Conservation (phyloP, 2,113 vertebrate species). For the Neodontobutis hainanensis region DNA sequence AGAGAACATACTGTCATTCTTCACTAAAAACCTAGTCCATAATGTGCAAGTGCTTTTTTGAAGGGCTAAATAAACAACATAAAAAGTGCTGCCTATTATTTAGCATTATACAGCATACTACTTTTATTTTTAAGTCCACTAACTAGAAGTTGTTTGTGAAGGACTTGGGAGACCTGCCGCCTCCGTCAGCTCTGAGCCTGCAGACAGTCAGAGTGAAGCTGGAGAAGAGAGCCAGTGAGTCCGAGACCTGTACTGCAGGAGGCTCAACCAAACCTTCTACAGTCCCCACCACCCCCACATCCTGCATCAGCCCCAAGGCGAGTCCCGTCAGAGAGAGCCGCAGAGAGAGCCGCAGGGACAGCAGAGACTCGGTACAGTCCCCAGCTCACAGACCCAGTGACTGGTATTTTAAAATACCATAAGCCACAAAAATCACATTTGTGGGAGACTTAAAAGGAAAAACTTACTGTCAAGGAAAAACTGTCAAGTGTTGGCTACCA, state of each 20-base stretch:
- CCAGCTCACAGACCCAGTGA: not conserved
- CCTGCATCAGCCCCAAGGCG: constrained; percentile 66
- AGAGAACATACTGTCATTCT: too few species aligned
- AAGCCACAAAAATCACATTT: too few species aligned
- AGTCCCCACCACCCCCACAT: constrained; percentile 24
- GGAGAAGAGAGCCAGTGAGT: constrained; percentile 81
- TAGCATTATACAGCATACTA: not conserved
- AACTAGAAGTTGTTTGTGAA: constrained; percentile 21
- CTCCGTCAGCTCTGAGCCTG: constrained; percentile 82
- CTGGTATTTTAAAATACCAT: too few species aligned
- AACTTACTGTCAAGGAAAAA: too few species aligned
- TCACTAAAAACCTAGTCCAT: too few species aligned
- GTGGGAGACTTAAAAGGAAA: too few species aligned
- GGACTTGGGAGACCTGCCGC: constrained; percentile 85
- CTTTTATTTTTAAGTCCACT: not conserved
- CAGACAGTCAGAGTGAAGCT: constrained; percentile 90
- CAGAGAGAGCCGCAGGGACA: constrained; percentile 57
- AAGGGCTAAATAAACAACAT: too few species aligned
- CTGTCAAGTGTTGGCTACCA: too few species aligned
- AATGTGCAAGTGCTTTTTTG: too few species aligned
- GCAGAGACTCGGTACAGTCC: constrained; percentile 64
- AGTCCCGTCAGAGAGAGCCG: constrained; percentile 42
- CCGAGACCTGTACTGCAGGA: constrained; percentile 58
- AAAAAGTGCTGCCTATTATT: too few species aligned
- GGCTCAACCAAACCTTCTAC: constrained; percentile 39